Evolutionary conservation across 2,888 invertebrate genomes (phyloP).

Genomic region (Allophyes oxyacanthae): DNA sequence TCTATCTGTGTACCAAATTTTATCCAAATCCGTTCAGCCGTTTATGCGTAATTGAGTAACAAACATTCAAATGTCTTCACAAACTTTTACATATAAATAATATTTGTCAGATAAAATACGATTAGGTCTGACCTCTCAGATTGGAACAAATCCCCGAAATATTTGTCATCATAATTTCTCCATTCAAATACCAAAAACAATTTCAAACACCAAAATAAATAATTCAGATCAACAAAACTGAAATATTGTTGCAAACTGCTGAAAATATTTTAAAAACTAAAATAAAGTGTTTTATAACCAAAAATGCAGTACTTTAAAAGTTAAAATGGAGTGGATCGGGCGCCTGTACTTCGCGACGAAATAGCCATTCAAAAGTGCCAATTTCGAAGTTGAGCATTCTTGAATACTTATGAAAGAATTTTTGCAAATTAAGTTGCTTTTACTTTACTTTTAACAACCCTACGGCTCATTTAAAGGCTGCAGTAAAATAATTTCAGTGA

Average conservation of each 20-base stretch:
- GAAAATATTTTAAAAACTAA: conserved; percentile 33
- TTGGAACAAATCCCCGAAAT: too few relatives aligned
- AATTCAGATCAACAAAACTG: conserved; percentile 15
- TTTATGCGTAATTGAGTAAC: too few relatives aligned
- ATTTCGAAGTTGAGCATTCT: conserved; percentile 32
- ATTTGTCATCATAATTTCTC: too few relatives aligned
- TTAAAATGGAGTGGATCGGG: conserved; percentile 38
- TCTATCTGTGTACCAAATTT: too few relatives aligned
- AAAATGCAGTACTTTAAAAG: conserved; percentile 45
- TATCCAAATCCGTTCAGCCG: too few relatives aligned
- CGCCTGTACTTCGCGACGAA: conserved; percentile 11
- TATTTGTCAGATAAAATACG: too few relatives aligned
- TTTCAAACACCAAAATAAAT: conserved; percentile 21
- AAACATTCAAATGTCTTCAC: too few relatives aligned
- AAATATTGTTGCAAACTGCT: conserved; percentile 35
- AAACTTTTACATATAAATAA: too few relatives aligned
- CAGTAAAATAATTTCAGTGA: conserved; percentile 9
- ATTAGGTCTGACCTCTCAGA: too few relatives aligned
- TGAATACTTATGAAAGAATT: conserved; percentile 42
- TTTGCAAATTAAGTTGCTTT: conserved; percentile 17
- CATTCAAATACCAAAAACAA: conserved; percentile 7
- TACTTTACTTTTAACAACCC: conserved; percentile 33
- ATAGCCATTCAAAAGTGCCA: conserved; percentile 38
- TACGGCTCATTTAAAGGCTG: conserved; percentile 1
- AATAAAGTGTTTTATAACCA: conserved; percentile 42